These are phyloP conservation scores for Helicoverpa armigera DNA, from an alignment of 1,140 invertebrate genomes.

Conservation along the genomic window DNA sequence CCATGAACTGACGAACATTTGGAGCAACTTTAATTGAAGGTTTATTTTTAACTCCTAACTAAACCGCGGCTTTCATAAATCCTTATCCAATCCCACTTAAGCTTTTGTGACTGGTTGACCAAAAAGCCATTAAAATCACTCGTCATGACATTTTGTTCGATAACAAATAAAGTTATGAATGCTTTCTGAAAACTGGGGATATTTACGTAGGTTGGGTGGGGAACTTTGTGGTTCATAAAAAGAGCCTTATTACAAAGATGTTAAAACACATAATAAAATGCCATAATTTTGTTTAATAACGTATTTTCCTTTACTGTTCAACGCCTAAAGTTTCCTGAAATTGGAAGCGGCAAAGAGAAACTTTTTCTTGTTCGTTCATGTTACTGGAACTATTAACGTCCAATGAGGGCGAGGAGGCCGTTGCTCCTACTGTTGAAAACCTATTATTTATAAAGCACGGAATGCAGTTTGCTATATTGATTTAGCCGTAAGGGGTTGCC, in stretches of 20 bases:
- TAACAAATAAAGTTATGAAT: too few species aligned
- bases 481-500: too few species aligned
- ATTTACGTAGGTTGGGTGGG: too few species aligned
- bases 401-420: background rate
- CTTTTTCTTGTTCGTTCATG: slow-evolving; percentile 24
- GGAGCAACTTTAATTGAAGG: too few species aligned
- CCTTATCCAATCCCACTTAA: background rate
- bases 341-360: slow-evolving; percentile 16
- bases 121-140: too few species aligned
- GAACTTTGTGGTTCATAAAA: background rate
- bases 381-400: slow-evolving; percentile 27
- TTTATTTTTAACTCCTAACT: background rate
- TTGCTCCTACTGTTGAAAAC: background rate
- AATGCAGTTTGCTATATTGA: too few species aligned
- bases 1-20: too few species aligned
- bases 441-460: too few species aligned
- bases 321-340: slow-evolving; percentile 13
- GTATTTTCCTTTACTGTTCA: slow-evolving; percentile 4
- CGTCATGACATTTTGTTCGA: too few species aligned
- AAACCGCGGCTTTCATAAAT: background rate
- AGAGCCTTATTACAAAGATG: background rate
- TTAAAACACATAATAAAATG: slow-evolving; percentile 3
- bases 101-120: too few species aligned
- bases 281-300: background rate
- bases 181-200: too few species aligned